phyloP scores from a whole-genome alignment of 2,113 vertebrate genomes.

The Psilopsiagon aymara region DNA sequence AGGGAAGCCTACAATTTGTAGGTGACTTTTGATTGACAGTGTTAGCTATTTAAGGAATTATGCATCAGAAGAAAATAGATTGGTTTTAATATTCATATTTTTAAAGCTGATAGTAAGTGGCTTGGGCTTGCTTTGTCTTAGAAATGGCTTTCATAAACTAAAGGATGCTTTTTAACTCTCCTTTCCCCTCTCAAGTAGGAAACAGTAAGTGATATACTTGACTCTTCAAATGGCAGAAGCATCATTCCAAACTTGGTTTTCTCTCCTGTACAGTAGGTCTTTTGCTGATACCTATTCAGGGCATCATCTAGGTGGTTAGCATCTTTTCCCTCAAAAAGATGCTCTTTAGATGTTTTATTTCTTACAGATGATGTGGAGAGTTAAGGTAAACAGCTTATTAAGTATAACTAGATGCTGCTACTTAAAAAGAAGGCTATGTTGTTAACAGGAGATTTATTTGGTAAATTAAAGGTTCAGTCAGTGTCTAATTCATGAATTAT shows the following conservation, averaged over 20 bases:
- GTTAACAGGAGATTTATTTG: neutral
- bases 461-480: neutral
- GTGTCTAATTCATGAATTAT: neutral
- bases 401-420: neutral
- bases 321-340: neutral
- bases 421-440: neutral
- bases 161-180: neutral
- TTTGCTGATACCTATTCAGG: neutral
- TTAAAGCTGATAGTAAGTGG: neutral
- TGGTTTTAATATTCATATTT: neutral
- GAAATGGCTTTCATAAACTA: neutral
- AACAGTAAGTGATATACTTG: neutral
- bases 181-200: neutral
- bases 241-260: neutral
- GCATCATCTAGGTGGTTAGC: accelerated
- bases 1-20: neutral
- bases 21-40: neutral
- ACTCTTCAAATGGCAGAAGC: neutral
- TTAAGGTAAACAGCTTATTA: neutral
- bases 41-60: neutral
- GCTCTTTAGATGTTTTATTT: neutral
- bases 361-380: neutral
- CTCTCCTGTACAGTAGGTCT: neutral
- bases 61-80: neutral
- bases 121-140: neutral